Evolutionary conservation across 2,113 vertebrate species (phyloP), one percentile per base, ranked within the genome.

Genomic region (Chlorocebus sabaeus): DNA sequence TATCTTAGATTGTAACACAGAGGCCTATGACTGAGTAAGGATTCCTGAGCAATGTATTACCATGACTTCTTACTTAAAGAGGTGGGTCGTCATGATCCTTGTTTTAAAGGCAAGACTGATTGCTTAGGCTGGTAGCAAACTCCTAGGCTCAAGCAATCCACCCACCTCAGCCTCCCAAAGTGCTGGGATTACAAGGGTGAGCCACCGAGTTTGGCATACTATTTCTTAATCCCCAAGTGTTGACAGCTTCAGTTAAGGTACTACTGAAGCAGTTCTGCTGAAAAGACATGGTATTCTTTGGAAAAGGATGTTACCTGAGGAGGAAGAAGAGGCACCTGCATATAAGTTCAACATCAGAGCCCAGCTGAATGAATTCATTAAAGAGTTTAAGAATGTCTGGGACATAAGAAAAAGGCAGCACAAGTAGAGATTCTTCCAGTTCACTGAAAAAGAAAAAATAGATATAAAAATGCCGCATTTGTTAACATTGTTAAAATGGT

Each of bases 301-400:
- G 38, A 20, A 43, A 79, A 50, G 40, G 23, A 20, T 0, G 3
- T 98, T 98, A 99, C 99, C 99, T 99, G 97, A 99, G 99, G 70
- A 99, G 98, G 97, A 99, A 99, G 97, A 99, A 99, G 13, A 99
- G 99, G 98, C 99, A 99, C 73, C 99, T 99, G 86, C 99, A 99
- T 90, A 99, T 98, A 7, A 99, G 99, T 93, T 99, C 99, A 73
- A 99, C 98, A 45, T 99, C 99, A 76, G 98, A 98, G 38, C 99
- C 99, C 94, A 98, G 98, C 40, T 99, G 98, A 96, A 99, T 98
- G 97, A 99, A 99, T 64, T 99, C 96, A 85, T 98, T 99, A 97
- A 99, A 99, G 55, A 99, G 99, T 32, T 13, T 97, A 64, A 99
- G 99, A 57, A 99, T 97, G 88, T 99, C 99, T 0, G 99, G 99